These are phyloP conservation scores for Craniophora ligustri DNA, from an alignment of 2,888 invertebrate genomes.

Conservation along the genomic window DNA sequence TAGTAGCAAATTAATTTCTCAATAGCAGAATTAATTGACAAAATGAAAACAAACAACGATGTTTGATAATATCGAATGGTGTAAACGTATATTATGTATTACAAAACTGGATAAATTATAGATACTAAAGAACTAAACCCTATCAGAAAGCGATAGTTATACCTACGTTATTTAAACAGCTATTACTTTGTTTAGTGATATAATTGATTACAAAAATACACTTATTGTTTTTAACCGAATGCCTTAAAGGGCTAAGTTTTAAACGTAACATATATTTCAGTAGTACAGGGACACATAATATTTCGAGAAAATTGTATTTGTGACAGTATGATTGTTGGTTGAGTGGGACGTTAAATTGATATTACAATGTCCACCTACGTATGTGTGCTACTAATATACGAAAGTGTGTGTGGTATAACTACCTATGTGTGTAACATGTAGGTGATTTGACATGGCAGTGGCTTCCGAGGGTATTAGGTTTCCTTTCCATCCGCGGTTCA, in stretches of 20 bases:
- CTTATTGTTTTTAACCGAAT: neutral
- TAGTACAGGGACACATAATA: conserved; percentile 24
- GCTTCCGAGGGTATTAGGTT: conserved; percentile 79
- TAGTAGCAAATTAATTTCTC: conserved; percentile 26
- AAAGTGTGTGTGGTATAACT: conserved; percentile 5
- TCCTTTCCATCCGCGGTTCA: conserved; percentile 65
- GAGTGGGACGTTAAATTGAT: conserved; percentile 45
- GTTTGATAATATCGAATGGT: too few species aligned
- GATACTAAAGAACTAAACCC: too few species aligned
- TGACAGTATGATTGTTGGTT: conserved; percentile 41
- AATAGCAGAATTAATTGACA: too few species aligned
- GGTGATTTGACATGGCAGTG: conserved; percentile 60
- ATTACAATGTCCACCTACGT: conserved; percentile 19
- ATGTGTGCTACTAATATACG: conserved; percentile 4
- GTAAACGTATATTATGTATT: too few species aligned
- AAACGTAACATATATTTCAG: neutral
- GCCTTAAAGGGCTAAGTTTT: neutral
- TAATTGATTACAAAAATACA: too few species aligned
- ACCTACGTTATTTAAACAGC: too few species aligned
- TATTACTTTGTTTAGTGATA: too few species aligned
- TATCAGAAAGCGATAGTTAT: too few species aligned
- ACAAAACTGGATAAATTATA: too few species aligned
- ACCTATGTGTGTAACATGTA: conserved; percentile 20
- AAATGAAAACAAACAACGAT: too few species aligned
- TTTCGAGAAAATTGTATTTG: conserved; percentile 35